Evolutionary conservation across 2,888 invertebrate species (phyloP).

Genomic region (Watsonalla binaria): DNA sequence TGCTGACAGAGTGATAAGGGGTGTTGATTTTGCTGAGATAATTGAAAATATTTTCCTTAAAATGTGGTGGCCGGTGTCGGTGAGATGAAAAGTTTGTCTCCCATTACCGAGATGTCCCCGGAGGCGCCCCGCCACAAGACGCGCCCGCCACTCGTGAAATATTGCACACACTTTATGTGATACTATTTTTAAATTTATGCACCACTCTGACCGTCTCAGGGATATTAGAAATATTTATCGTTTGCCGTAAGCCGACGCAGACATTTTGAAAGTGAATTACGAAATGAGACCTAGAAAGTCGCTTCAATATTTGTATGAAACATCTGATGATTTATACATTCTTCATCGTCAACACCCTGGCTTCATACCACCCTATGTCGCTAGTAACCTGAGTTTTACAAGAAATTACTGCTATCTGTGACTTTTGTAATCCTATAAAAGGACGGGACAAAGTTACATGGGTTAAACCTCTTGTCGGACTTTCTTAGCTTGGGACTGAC

Average conservation of each 20-base stretch:
- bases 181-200: slow-evolving; percentile 33
- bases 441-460: too few species aligned
- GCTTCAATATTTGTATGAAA: too few species aligned
- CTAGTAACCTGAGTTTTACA: too few species aligned
- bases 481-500: too few species aligned
- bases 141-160: slow-evolving; percentile 21
- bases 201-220: slow-evolving; percentile 1
- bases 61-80: background rate
- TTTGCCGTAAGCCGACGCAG: background rate
- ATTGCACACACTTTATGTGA: slow-evolving; percentile 27
- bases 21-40: background rate
- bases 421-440: too few species aligned
- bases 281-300: background rate
- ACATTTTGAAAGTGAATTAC: background rate
- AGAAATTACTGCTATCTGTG: too few species aligned
- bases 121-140: slow-evolving; percentile 20
- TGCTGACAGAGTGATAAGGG: background rate
- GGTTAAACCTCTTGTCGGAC: too few species aligned
- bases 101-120: slow-evolving; percentile 9
- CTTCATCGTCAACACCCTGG: too few species aligned
- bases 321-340: too few species aligned
- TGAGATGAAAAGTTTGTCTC: background rate
- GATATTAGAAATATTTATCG: slow-evolving; percentile 1
- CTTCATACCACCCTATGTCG: too few species aligned
- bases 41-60: background rate